A percentile compares a stretch with the other conserved stretches of the same genome.
phyloP scores from a whole-genome alignment of 2,797 vertebrate genomes.

The Anguilla marmorata region DNA sequence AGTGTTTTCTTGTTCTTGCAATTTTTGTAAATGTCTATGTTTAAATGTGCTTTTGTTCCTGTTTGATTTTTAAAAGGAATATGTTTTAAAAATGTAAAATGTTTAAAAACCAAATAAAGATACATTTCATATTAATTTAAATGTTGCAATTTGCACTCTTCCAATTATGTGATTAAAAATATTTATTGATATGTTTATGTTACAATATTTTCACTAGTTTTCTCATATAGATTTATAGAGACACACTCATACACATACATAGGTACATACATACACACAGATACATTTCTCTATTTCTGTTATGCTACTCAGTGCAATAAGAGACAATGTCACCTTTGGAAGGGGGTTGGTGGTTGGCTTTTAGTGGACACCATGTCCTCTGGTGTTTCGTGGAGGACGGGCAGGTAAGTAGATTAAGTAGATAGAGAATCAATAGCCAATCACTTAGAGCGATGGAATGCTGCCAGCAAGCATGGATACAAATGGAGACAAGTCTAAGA shows the following conservation, averaged over 20 bases:
- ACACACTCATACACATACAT: not conserved
- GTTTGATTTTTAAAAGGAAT: too few relatives aligned
- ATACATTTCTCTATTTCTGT: not conserved
- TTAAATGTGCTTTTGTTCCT: too few relatives aligned
- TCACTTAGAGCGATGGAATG: constrained; percentile 66
- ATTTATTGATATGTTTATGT: not conserved
- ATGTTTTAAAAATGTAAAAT: too few relatives aligned
- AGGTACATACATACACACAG: not conserved
- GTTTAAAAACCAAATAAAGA: too few relatives aligned
- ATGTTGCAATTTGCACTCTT: not conserved
- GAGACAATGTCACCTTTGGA: constrained; percentile 61
- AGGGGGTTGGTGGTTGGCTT: constrained; percentile 30
- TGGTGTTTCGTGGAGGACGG: constrained; percentile 47
- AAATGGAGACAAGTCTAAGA: constrained; percentile 41
- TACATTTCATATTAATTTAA: not conserved
- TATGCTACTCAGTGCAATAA: not conserved
- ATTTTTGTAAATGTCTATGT: too few relatives aligned
- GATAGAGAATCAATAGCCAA: constrained; percentile 72
- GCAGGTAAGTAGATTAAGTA: constrained; percentile 72
- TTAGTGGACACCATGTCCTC: constrained; percentile 41
- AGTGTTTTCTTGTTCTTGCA: too few relatives aligned
- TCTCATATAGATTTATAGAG: not conserved
- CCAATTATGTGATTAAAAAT: not conserved
- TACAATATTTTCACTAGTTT: constrained; percentile 1
- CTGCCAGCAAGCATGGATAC: constrained; percentile 52